Evolutionary conservation across 2,888 invertebrate genomes (phyloP).

Genomic region (Zygogramma bicolorata): DNA sequence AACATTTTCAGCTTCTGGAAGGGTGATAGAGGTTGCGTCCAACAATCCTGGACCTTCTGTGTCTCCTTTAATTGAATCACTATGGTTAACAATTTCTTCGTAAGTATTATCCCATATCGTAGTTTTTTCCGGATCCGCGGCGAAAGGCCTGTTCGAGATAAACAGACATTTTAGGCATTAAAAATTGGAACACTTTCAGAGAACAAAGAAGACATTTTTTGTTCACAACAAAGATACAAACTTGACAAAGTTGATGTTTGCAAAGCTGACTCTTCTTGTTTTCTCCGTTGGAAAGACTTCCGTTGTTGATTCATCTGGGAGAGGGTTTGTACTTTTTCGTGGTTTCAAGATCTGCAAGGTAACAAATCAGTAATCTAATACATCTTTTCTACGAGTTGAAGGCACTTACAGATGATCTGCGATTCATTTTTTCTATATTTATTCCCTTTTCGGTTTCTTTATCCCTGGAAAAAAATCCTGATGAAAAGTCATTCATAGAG

Average conservation of each 20-base stretch:
- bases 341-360: constrained; percentile 51
- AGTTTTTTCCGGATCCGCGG: constrained; percentile 56
- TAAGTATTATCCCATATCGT: constrained; percentile 60
- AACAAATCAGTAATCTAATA: background rate
- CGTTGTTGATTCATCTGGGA: constrained; percentile 46
- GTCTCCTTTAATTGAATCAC: constrained; percentile 46
- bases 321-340: constrained; percentile 49
- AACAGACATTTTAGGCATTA: background rate
- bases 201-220: no score
- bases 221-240: constrained; percentile 41
- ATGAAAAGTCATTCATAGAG: no score
- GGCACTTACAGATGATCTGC: background rate
- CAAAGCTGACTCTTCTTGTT: constrained; percentile 58
- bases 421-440: background rate
- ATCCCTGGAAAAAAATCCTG: background rate
- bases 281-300: constrained; percentile 39
- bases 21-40: constrained; percentile 16
- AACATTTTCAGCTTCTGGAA: background rate
- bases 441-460: background rate
- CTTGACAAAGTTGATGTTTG: constrained; percentile 58
- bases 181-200: background rate
- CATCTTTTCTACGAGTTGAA: background rate
- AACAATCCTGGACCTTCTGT: constrained; percentile 7
- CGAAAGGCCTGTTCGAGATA: constrained; percentile 52
- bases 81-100: constrained; percentile 55